Evolutionary conservation across 2,113 vertebrate species (phyloP), one percentile per base, ranked within the genome.

Genomic region (Tragulus kanchil): DNA sequence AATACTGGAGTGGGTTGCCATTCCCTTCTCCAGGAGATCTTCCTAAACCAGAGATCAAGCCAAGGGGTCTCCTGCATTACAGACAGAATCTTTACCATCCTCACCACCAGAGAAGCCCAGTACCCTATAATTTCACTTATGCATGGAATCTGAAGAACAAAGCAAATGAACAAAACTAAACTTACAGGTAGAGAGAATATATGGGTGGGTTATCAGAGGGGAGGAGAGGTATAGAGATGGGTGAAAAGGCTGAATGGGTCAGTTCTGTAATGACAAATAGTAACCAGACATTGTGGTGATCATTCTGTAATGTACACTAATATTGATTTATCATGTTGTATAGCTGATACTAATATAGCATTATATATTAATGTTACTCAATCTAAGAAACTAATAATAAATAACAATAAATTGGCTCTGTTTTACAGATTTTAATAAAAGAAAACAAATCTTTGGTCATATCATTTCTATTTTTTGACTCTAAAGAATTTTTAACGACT

Each of bases 381-480:
- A 78, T 79, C 54, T 10, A 8, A 59, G 36, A 56, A 82, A 58
- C 25, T 71, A 54, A 79, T 79, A 54, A 79, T 26, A 54, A 79
- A 79, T 56, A 56, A 56, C 28, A 56, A 64, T 28, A 56, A 79
- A 79, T n/a, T 58, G 65, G 3, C n/a, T 88, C 59, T 69, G 69
- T 36, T 93, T 84, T 90, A 48, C 19, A 36, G 61, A 23, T 23
- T 81, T 73, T 88, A 77, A 89, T 85, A 65, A 69, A 59, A 11
- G 23, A 84, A 97, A 96, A 75, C 25, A 59, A 94, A 89, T 85
- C 36, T 94, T 94, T 85, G 36, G 16, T 75, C 54, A 77, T n/a
- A 3, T 85, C 13, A 62, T 84, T 93, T 96, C 4, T 90, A 75
- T 3, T 45, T 88, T 92, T 96, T 81, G 28, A 84, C 11, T 64